Conservation (phyloP, 64 coral and sea anemone genomes). For the Trachythela sp. region DNA sequence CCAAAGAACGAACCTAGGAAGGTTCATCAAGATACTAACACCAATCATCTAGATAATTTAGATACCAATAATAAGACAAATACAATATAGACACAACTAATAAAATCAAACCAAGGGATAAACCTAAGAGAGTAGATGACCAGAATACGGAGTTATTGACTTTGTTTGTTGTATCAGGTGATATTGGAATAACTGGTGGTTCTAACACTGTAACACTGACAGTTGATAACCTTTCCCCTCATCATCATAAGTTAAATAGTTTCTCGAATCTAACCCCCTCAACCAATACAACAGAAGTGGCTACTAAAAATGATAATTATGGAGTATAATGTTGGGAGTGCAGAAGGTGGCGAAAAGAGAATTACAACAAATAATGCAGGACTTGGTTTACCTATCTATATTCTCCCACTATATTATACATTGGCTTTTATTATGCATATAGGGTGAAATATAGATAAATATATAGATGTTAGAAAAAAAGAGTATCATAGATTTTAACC, state of each 20-base stretch:
- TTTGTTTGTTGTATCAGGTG: background rate
- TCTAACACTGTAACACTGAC: background rate
- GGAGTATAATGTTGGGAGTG: background rate
- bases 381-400: too few relatives aligned
- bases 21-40: too few relatives aligned
- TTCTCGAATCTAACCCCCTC: background rate
- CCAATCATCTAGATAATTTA: too few relatives aligned
- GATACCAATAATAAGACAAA: too few relatives aligned
- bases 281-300: background rate
- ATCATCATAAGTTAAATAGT: background rate
- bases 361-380: background rate
- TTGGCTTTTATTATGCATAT: background rate
- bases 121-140: background rate
- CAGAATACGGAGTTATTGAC: background rate
- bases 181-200: background rate
- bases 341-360: background rate
- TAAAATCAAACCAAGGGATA: too few relatives aligned
- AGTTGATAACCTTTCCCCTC: background rate
- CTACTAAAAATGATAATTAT: background rate
- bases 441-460: background rate
- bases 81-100: too few relatives aligned
- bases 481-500: too few relatives aligned
- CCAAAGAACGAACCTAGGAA: too few relatives aligned
- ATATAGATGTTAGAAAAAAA: too few relatives aligned
- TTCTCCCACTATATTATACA: background rate